phyloP scores from a whole-genome alignment of 2,888 invertebrate species.

The Lasioglossum figueresi region DNA sequence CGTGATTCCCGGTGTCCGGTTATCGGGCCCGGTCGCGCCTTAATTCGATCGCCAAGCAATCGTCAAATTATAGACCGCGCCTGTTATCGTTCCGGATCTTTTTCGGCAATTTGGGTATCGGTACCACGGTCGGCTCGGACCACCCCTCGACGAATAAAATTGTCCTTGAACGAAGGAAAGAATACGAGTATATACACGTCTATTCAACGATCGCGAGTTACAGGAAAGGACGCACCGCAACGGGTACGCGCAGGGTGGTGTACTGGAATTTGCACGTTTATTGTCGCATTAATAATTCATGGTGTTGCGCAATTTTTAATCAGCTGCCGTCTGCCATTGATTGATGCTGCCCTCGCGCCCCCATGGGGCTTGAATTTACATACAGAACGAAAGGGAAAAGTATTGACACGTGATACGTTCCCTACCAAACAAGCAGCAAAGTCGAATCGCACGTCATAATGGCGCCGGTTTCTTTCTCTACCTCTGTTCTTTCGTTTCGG shows the following conservation, averaged over 20 bases:
- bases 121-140: background rate
- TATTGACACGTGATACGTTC: conserved; percentile 76
- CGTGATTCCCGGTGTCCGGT: conserved; percentile 38
- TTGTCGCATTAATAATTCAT: conserved; percentile 82
- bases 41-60: conserved; percentile 10
- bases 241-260: conserved; percentile 62
- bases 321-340: conserved; percentile 82
- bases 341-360: conserved; percentile 80
- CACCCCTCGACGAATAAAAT: background rate
- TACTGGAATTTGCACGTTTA: conserved; percentile 80
- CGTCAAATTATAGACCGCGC: conserved; percentile 5
- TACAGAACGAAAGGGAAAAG: conserved; percentile 82
- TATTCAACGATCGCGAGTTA: conserved; percentile 2
- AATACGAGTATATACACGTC: background rate
- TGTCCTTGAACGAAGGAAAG: background rate
- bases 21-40: background rate
- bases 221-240: conserved; percentile 1
- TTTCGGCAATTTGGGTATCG: conserved; percentile 3
- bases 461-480: conserved; percentile 74
- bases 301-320: conserved; percentile 82
- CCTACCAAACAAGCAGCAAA: conserved; percentile 72
- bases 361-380: conserved; percentile 80
- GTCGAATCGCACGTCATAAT: conserved; percentile 78
- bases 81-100: background rate
- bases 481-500: conserved; percentile 29